phyloP scores from a whole-genome alignment of 1,140 invertebrate species.

The Sycobia sp. region DNA sequence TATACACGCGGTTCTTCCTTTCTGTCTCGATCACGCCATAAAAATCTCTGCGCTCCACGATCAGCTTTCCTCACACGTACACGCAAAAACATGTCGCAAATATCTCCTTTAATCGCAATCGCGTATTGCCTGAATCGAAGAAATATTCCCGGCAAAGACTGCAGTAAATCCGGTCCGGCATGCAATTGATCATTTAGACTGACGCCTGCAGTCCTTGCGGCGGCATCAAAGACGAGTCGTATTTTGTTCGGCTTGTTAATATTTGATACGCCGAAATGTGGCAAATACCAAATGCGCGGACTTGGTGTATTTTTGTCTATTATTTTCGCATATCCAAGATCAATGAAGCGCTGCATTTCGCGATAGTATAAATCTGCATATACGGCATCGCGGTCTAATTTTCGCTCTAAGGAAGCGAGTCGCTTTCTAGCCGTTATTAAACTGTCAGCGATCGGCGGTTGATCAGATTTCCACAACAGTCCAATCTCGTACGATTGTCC shows the following conservation, averaged over 20 bases:
- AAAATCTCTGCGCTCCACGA: too few species aligned
- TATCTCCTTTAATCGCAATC: too few species aligned
- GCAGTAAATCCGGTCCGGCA: too few species aligned
- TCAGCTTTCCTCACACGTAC: background rate
- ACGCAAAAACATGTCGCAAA: background rate
- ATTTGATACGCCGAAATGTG: background rate
- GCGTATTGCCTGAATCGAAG: too few species aligned
- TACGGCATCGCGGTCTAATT: background rate
- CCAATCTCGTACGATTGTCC: background rate
- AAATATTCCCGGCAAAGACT: background rate
- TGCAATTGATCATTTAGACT: too few species aligned
- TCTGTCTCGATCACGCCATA: conserved; percentile 1
- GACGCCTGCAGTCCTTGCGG: too few species aligned
- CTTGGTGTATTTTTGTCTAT: background rate
- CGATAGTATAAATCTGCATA: background rate
- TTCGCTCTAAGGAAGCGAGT: background rate
- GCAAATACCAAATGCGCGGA: background rate
- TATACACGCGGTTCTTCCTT: background rate
- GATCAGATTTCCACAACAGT: background rate
- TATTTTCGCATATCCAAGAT: background rate
- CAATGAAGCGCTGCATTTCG: conserved; percentile 8
- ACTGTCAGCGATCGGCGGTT: background rate
- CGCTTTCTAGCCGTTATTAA: background rate
- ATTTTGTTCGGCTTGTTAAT: background rate
- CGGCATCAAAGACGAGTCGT: too few species aligned